Conservation (phyloP, 2,888 invertebrate species). For the Apomyelois bistriatella region DNA sequence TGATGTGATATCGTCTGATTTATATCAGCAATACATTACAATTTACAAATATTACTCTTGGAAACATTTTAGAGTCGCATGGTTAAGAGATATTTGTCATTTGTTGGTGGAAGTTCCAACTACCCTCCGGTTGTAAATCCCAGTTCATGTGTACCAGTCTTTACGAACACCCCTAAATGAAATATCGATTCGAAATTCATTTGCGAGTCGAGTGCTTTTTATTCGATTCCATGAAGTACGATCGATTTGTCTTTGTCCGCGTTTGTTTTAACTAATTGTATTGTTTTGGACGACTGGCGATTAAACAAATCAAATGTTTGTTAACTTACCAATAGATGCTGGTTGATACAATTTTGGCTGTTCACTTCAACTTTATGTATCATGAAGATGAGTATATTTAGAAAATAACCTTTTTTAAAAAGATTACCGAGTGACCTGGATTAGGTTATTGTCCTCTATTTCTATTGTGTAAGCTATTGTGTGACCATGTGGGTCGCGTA, state of each 20-base stretch:
- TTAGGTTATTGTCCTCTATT: conserved; percentile 9
- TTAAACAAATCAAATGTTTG: not conserved
- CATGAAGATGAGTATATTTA: not conserved
- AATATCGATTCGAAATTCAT: conserved; percentile 13
- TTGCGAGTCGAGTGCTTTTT: conserved; percentile 10
- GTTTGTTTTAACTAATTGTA: not conserved
- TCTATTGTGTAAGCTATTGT: conserved; percentile 7
- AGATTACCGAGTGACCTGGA: not conserved
- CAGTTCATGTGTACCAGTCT: conserved; percentile 1
- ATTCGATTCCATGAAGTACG: conserved; percentile 2
- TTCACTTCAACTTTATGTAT: not conserved
- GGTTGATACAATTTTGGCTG: not conserved
- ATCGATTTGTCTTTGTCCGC: conserved; percentile 9
- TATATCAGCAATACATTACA: conserved; percentile 23
- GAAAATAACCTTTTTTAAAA: not conserved
- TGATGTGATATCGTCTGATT: conserved; percentile 41
- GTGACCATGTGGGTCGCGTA: not conserved
- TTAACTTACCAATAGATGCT: not conserved
- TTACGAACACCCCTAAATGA: conserved; percentile 8
- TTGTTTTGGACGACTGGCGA: conserved; percentile 1
- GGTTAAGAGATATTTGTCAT: conserved; percentile 18
- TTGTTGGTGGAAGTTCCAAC: conserved; percentile 10
- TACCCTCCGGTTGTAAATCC: conserved; percentile 2
- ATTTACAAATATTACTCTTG: conserved; percentile 22
- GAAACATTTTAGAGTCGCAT: conserved; percentile 18